These are phyloP conservation scores for Baronia brevicornis DNA, from an alignment of 2,888 invertebrate species.

Conservation along the genomic window DNA sequence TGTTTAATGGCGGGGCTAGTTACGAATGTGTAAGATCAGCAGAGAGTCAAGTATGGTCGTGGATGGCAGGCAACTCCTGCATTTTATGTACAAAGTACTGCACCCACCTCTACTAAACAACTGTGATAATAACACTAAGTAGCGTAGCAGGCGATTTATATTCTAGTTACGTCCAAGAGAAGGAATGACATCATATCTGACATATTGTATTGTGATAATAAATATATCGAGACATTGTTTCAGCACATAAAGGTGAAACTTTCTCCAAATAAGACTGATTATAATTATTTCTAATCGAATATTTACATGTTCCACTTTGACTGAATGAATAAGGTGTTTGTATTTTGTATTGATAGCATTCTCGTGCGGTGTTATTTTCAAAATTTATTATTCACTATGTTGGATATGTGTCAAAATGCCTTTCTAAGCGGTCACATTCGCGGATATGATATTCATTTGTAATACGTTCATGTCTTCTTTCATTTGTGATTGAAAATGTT, in stretches of 20 bases:
- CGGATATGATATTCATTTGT: slow-evolving; percentile 56
- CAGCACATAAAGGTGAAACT: slow-evolving; percentile 61
- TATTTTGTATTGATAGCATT: slow-evolving; percentile 70
- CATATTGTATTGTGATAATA: slow-evolving; percentile 73
- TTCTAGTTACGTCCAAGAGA: slow-evolving; percentile 75
- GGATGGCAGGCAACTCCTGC: slow-evolving; percentile 66
- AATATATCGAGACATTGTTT: slow-evolving; percentile 55
- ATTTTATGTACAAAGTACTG: slow-evolving; percentile 75
- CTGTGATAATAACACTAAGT: slow-evolving; percentile 78
- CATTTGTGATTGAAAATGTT: slow-evolving; percentile 70
- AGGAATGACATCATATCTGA: slow-evolving; percentile 77
- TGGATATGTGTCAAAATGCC: slow-evolving; percentile 74
- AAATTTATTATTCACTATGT: slow-evolving; percentile 70
- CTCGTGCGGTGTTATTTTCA: slow-evolving; percentile 56
- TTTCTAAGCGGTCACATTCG: slow-evolving; percentile 71
- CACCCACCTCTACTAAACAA: slow-evolving; percentile 77
- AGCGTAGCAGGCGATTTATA: slow-evolving; percentile 76
- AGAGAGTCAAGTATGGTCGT: slow-evolving; percentile 53
- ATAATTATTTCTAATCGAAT: slow-evolving; percentile 77
- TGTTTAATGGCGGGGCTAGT: slow-evolving; percentile 43
- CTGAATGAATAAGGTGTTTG: slow-evolving; percentile 72
- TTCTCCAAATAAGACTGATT: slow-evolving; percentile 77
- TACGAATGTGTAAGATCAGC: slow-evolving; percentile 49
- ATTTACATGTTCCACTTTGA: slow-evolving; percentile 73
- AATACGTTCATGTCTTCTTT: slow-evolving; percentile 56